These are phyloP conservation scores for Xylocampa areola DNA, from an alignment of 2,888 invertebrate species.

Conservation along the genomic window DNA sequence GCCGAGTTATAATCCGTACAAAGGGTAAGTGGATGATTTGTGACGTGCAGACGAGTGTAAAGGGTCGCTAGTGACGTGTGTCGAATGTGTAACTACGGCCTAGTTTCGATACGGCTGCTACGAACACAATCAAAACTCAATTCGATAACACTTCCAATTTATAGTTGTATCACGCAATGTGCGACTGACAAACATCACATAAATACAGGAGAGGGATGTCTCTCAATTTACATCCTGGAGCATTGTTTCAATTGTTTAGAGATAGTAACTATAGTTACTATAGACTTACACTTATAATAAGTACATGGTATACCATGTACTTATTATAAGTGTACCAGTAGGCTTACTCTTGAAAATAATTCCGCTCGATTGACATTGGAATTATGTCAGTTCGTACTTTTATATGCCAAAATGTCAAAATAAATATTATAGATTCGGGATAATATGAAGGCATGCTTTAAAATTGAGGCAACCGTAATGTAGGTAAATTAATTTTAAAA, in stretches of 20 bases:
- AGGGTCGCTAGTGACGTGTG: constrained; percentile 73
- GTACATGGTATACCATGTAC: too few species aligned
- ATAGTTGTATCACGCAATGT: constrained; percentile 76
- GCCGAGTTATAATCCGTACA: constrained; percentile 67
- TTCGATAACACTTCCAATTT: constrained; percentile 80
- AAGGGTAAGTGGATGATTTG: constrained; percentile 79
- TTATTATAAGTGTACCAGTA: too few species aligned
- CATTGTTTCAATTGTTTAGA: not conserved
- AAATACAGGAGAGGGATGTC: constrained; percentile 63
- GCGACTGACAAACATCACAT: constrained; percentile 55
- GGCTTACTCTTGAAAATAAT: too few species aligned
- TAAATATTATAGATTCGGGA: too few species aligned
- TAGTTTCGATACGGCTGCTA: constrained; percentile 73
- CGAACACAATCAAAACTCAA: constrained; percentile 84
- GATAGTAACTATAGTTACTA: too few species aligned
- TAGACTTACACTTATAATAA: too few species aligned
- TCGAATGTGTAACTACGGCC: constrained; percentile 80
- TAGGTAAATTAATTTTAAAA: too few species aligned
- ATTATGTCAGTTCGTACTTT: too few species aligned
- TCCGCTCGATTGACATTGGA: too few species aligned
- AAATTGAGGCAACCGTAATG: too few species aligned
- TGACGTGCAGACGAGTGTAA: constrained; percentile 72
- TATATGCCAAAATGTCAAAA: too few species aligned
- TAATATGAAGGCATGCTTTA: too few species aligned
- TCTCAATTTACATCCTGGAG: constrained; percentile 9